Percentiles rank a stretch among this genome's conserved stretches.
Conservation (phyloP, 1,140 invertebrate species). For the Paralvinella palmiformis region DNA sequence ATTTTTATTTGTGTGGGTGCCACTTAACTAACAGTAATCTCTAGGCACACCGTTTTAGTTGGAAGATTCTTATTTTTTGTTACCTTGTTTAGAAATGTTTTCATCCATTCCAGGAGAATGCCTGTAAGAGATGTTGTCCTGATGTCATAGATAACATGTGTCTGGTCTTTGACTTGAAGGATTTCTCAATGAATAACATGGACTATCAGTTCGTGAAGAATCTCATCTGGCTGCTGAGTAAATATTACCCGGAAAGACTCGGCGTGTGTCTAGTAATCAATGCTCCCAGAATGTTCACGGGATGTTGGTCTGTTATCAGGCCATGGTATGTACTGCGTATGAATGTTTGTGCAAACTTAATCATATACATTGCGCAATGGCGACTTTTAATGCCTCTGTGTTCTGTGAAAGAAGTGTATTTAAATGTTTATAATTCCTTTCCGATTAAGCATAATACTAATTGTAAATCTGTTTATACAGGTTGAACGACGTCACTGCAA, state of each 20-base stretch:
- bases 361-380: too few relatives aligned
- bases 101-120: slow-evolving; percentile 58
- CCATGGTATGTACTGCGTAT: slow-evolving; percentile 60
- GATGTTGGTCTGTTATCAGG: slow-evolving; percentile 67
- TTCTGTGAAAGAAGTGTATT: slow-evolving; percentile 8
- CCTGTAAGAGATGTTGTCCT: slow-evolving; percentile 69
- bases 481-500: slow-evolving; percentile 68
- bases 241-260: slow-evolving; percentile 69
- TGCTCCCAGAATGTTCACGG: slow-evolving; percentile 63
- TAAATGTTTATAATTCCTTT: slow-evolving; percentile 17
- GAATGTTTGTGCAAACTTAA: too few relatives aligned
- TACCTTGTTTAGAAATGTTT: too few relatives aligned
- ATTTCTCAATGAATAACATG: slow-evolving; percentile 67
- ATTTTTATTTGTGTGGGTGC: too few relatives aligned
- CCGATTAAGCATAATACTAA: too few relatives aligned
- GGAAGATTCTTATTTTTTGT: too few relatives aligned
- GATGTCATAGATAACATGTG: slow-evolving; percentile 71
- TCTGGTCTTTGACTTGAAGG: slow-evolving; percentile 68
- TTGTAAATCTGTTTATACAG: slow-evolving; percentile 53
- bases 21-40: too few relatives aligned
- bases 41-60: too few relatives aligned
- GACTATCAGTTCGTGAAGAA: slow-evolving; percentile 71
- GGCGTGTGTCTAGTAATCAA: slow-evolving; percentile 68
- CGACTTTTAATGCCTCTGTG: too few relatives aligned
- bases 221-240: slow-evolving; percentile 66